Conservation (phyloP, 2,113 vertebrate species). For the Hiodon alosoides region DNA sequence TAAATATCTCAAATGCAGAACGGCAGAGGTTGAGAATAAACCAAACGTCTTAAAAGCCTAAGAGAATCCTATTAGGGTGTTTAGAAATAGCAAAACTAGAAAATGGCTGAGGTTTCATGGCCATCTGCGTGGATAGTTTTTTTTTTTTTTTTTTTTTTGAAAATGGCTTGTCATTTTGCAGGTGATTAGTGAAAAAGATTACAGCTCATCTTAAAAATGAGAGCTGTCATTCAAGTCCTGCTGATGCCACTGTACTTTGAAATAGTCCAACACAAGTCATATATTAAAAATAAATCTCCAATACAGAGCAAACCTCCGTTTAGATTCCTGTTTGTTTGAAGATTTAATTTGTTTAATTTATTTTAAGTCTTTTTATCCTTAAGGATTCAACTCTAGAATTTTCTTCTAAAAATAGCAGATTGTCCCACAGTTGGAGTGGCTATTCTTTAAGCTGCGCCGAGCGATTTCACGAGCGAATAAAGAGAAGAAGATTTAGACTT, state of each 20-base stretch:
- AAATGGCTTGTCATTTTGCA: constrained; percentile 3
- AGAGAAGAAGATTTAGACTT: constrained; percentile 34
- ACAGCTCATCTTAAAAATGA: neutral
- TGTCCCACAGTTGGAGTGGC: constrained; percentile 16
- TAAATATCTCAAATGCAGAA: neutral
- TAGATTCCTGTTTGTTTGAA: constrained; percentile 1
- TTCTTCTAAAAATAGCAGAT: constrained; percentile 25
- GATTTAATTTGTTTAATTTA: neutral
- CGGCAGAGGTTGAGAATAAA: neutral
- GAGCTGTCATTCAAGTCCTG: too few relatives aligned
- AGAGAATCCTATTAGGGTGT: neutral
- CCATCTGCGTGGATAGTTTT: neutral
- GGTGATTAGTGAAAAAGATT: neutral
- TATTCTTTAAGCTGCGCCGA: constrained; percentile 34
- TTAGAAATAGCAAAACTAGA: neutral
- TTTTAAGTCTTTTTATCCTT: constrained; percentile 20
- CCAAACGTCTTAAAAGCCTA: neutral
- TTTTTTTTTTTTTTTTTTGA: neutral
- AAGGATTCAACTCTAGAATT: constrained; percentile 34
- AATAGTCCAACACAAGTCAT: too few relatives aligned
- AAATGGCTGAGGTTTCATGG: neutral
- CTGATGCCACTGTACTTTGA: too few relatives aligned
- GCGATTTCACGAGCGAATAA: constrained; percentile 32
- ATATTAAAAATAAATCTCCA: too few relatives aligned
- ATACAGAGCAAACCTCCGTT: neutral